These are phyloP conservation scores for Eurytoma adleriae DNA, from an alignment of 2,888 invertebrate species.

Conservation along the genomic window DNA sequence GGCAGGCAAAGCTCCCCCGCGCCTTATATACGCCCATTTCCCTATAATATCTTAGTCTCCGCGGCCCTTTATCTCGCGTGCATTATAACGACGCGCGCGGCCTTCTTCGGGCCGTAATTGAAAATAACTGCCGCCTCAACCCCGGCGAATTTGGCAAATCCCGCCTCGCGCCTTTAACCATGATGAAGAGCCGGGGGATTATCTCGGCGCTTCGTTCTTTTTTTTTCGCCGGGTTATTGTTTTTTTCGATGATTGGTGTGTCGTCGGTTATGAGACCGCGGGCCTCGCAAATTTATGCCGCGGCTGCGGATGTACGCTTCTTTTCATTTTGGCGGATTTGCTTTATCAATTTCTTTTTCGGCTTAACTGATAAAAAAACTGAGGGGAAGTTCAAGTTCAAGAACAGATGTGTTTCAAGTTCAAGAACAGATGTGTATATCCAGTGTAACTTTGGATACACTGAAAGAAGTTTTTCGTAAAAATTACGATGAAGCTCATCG, in stretches of 20 bases:
- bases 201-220: neutral
- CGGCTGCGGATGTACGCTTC: too few relatives aligned
- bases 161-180: constrained; percentile 65
- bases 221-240: constrained; percentile 22
- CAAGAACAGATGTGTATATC: too few relatives aligned
- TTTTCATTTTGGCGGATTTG: too few relatives aligned
- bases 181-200: constrained; percentile 67
- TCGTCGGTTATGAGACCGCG: neutral
- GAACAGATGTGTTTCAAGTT: too few relatives aligned
- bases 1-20: constrained; percentile 56
- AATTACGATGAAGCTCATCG: too few relatives aligned
- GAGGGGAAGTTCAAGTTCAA: too few relatives aligned
- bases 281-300: too few relatives aligned
- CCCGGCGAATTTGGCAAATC: constrained; percentile 65
- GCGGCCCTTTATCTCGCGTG: constrained; percentile 76
- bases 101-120: constrained; percentile 68
- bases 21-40: constrained; percentile 73
- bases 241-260: constrained; percentile 36
- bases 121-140: constrained; percentile 73
- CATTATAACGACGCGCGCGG: constrained; percentile 68
- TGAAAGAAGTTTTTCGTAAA: too few relatives aligned
- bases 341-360: too few relatives aligned
- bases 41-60: constrained; percentile 76
- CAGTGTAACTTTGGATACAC: too few relatives aligned
- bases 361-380: too few relatives aligned